phyloP scores from a whole-genome alignment of 2,113 vertebrate genomes.

The Phalacrocorax brasilianus region DNA sequence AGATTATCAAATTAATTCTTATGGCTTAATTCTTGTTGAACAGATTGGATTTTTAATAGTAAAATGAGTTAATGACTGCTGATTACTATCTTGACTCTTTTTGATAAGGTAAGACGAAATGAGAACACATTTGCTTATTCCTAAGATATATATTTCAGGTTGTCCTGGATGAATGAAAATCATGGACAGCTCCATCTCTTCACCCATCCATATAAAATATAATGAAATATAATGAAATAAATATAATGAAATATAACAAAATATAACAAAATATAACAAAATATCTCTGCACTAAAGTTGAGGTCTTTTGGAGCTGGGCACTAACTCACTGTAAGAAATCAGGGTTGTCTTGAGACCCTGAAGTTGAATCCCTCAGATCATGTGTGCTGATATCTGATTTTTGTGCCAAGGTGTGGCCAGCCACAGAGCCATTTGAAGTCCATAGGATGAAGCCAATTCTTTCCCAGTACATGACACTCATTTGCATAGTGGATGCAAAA shows the following conservation, averaged over 20 bases:
- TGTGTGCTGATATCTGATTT: neutral
- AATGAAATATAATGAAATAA: neutral
- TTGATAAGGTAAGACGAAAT: neutral
- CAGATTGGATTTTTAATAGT: neutral
- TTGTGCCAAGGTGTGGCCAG: neutral
- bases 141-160: neutral
- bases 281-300: neutral
- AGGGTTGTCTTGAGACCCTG: neutral
- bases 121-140: neutral
- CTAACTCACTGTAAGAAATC: neutral
- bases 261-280: neutral
- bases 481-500: neutral
- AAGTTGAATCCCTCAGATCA: neutral
- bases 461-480: neutral
- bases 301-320: neutral
- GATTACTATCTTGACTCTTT: neutral
- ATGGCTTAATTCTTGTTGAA: neutral
- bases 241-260: neutral
- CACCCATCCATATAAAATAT: neutral
- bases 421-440: neutral
- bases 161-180: neutral
- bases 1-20: neutral
- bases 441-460: neutral
- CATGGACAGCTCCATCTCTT: neutral
- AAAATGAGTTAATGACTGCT: neutral